Percentiles rank a stretch among this genome's conserved stretches.
Evolutionary conservation across 2,888 invertebrate species (phyloP).

Genomic region (Elegia similella): DNA sequence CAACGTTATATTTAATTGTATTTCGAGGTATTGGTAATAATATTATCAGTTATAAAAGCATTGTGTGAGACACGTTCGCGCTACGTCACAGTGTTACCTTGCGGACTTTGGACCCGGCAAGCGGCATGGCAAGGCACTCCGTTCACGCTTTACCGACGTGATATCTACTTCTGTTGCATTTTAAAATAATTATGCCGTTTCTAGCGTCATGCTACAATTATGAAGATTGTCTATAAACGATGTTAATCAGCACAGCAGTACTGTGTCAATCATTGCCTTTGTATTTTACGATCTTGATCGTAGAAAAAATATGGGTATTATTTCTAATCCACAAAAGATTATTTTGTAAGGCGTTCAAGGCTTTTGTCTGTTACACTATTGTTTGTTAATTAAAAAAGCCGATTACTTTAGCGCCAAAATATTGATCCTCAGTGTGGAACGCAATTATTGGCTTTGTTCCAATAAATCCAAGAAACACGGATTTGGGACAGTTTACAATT

Average conservation of each 20-base stretch:
- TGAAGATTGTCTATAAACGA: not conserved
- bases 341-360: not conserved
- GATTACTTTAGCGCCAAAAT: conserved; percentile 7
- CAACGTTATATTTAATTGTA: not conserved
- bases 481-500: conserved; percentile 6
- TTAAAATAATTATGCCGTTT: conserved; percentile 18
- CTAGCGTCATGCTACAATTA: not conserved
- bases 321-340: not conserved
- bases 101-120: conserved; percentile 78
- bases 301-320: not conserved
- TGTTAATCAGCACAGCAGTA: not conserved
- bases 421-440: not conserved
- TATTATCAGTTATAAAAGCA: conserved; percentile 42
- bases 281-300: too few relatives aligned
- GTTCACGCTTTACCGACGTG: conserved; percentile 59
- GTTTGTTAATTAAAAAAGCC: not conserved
- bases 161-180: conserved; percentile 16
- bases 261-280: not conserved
- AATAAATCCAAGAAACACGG: conserved; percentile 5
- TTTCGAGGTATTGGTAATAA: conserved; percentile 16
- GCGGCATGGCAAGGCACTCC: conserved; percentile 39
- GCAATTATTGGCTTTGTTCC: conserved; percentile 16
- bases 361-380: not conserved
- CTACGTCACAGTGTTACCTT: conserved; percentile 59
- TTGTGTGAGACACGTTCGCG: conserved; percentile 57